phyloP scores from a whole-genome alignment of 1,140 invertebrate species.

The Drosophila malerkotliana region DNA sequence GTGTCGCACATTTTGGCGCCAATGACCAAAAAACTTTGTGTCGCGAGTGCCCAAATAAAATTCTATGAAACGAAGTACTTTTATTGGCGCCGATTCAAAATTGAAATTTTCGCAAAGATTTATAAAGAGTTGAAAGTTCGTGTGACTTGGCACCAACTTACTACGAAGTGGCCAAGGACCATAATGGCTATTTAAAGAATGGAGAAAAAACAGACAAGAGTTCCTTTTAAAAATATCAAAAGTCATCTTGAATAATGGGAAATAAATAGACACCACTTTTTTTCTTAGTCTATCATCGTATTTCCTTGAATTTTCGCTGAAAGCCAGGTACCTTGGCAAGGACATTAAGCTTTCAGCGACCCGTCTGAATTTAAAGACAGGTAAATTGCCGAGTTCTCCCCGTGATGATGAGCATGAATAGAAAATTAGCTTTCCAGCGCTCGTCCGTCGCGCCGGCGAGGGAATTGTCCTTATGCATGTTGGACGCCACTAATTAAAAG shows the following conservation, averaged over 20 bases:
- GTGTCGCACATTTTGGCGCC: conserved; percentile 30
- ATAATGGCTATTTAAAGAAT: not conserved
- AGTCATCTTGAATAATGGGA: not conserved
- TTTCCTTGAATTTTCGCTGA: not conserved
- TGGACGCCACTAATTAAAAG: conserved; percentile 71
- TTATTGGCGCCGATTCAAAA: conserved; percentile 13
- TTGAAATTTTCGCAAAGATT: not conserved
- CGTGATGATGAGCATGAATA: conserved; percentile 54
- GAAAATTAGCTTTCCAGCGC: conserved; percentile 47
- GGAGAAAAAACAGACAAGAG: not conserved
- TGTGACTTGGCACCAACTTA: conserved; percentile 20
- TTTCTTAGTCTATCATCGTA: not conserved
- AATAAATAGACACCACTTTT: not conserved
- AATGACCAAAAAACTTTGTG: conserved; percentile 14
- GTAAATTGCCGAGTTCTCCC: not conserved
- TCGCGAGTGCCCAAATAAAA: conserved; percentile 31
- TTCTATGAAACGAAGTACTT: conserved; percentile 4
- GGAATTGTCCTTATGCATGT: conserved; percentile 19
- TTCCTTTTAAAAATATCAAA: not conserved
- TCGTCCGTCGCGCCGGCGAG: not conserved
- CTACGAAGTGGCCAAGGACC: not conserved
- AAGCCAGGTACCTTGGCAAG: not conserved
- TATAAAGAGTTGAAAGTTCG: conserved; percentile 14
- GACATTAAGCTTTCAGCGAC: not conserved
- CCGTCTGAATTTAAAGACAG: not conserved